Evolutionary conservation across 2,888 invertebrate genomes (phyloP).

Genomic region (Perithous albicinctus): DNA sequence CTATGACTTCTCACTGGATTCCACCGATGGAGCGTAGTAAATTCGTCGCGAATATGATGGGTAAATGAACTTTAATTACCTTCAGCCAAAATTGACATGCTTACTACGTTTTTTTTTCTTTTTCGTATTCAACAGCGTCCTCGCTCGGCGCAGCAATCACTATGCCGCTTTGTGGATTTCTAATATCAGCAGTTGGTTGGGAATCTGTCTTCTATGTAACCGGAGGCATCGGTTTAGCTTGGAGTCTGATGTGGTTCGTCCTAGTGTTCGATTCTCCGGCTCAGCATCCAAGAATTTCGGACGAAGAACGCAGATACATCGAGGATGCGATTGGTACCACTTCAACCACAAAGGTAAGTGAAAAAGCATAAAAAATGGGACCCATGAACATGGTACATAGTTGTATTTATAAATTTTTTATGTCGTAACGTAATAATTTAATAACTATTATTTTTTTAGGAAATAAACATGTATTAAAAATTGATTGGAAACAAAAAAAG

Average conservation of each 20-base stretch:
- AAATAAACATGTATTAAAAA: too few relatives aligned
- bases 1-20: slow-evolving; percentile 97
- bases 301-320: slow-evolving; percentile 90
- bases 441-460: too few relatives aligned
- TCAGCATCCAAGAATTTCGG: slow-evolving; percentile 92
- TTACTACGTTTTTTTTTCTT: slow-evolving; percentile 3
- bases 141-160: slow-evolving; percentile 96
- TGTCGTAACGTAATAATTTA: too few relatives aligned
- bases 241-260: slow-evolving; percentile 93
- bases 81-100: not conserved
- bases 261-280: slow-evolving; percentile 93
- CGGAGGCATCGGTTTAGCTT: slow-evolving; percentile 90
- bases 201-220: slow-evolving; percentile 96
- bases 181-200: slow-evolving; percentile 94
- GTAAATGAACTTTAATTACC: slow-evolving; percentile 84
- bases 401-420: too few relatives aligned
- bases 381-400: too few relatives aligned
- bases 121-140: slow-evolving; percentile 90
- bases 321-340: slow-evolving; percentile 90
- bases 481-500: too few relatives aligned
- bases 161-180: slow-evolving; percentile 94
- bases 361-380: too few relatives aligned
- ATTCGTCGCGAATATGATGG: slow-evolving; percentile 97
- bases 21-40: slow-evolving; percentile 97
- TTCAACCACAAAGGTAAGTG: slow-evolving; percentile 84